Conservation (phyloP, 2,888 invertebrate genomes). For the Coecobrya sp. region DNA sequence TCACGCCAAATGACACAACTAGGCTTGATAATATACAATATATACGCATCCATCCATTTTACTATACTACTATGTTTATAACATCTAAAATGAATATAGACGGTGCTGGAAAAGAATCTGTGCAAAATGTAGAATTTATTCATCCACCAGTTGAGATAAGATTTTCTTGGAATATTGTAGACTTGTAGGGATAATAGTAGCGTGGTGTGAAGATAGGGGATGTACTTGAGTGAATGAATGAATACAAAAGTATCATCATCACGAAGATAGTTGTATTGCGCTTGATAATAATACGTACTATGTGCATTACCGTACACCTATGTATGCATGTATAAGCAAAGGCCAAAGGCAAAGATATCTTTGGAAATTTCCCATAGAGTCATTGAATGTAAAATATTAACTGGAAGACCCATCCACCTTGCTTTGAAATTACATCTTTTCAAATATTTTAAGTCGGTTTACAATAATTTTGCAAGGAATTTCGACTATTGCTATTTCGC, state of each 20-base stretch:
- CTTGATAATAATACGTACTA: no score
- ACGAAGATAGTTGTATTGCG: conserved; percentile 36
- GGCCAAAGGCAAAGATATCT: conserved; percentile 32
- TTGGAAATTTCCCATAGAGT: neutral
- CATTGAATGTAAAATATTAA: no score
- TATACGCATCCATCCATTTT: no score
- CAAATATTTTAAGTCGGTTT: no score
- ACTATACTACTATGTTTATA: conserved; percentile 33
- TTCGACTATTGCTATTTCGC: no score
- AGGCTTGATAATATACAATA: no score
- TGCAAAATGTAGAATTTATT: conserved; percentile 42
- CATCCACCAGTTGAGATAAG: conserved; percentile 81
- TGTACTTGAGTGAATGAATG: conserved; percentile 64
- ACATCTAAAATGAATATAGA: neutral
- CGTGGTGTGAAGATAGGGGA: conserved; percentile 6
- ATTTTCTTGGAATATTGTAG: conserved; percentile 67
- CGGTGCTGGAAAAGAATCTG: neutral
- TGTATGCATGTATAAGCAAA: neutral
- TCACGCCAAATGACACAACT: conserved; percentile 72
- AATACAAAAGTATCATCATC: conserved; percentile 41
- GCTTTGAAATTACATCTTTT: no score
- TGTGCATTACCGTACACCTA: no score
- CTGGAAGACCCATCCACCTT: no score
- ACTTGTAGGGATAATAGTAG: neutral
- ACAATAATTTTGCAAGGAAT: no score